Evolutionary conservation across 2,113 vertebrate genomes (phyloP).

Genomic region (Formicarius rufipectus): DNA sequence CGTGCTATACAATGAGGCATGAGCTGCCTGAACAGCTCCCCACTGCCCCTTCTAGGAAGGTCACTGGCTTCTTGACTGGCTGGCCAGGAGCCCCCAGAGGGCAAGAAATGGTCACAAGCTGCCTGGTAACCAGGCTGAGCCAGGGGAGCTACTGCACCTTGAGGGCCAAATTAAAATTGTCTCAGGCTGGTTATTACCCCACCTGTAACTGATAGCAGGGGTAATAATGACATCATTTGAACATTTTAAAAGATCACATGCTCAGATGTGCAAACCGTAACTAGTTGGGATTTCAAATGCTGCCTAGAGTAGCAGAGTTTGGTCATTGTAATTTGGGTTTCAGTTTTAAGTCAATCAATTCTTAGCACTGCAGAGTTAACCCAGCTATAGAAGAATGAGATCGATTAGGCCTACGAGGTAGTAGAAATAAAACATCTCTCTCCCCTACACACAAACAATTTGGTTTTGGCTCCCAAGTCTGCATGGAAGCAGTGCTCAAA

Average conservation of each 20-base stretch:
- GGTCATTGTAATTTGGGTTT: not conserved
- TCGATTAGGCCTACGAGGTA: not conserved
- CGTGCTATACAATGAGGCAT: not conserved
- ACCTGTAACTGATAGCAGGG: not conserved
- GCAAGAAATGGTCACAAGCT: not conserved
- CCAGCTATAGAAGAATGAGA: not conserved
- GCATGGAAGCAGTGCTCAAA: not conserved
- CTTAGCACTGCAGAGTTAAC: not conserved
- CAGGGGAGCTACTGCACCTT: not conserved
- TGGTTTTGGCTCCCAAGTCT: not conserved
- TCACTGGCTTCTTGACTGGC: not conserved
- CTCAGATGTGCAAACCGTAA: not conserved
- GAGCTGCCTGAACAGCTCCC: not conserved
- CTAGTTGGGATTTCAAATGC: not conserved
- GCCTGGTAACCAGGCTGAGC: not conserved
- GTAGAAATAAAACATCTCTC: not conserved
- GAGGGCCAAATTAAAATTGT: not conserved
- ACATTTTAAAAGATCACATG: not conserved
- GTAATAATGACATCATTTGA: not conserved
- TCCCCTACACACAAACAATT: not conserved
- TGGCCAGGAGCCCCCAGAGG: not conserved
- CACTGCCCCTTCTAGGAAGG: not conserved
- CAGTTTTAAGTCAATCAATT: not conserved
- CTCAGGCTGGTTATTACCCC: not conserved
- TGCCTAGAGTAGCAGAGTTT: not conserved